Conservation (phyloP, 2,113 vertebrate genomes). For the Corydoras sp. region DNA sequence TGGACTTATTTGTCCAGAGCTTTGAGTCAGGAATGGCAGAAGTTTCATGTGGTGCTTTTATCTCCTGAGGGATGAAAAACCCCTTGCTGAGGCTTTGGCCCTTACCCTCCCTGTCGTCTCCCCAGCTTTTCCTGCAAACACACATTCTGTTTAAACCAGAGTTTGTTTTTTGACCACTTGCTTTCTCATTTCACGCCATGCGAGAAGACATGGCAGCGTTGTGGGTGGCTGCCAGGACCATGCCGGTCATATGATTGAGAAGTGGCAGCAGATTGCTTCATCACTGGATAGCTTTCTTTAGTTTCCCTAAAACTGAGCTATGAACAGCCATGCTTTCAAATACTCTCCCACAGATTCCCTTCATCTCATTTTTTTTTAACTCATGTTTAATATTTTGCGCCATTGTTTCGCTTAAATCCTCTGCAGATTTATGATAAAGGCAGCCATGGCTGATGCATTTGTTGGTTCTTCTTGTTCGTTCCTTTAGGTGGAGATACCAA, state of each 20-base stretch:
- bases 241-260: conserved; percentile 24
- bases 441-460: neutral
- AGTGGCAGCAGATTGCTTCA: conserved; percentile 40
- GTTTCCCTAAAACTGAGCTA: conserved; percentile 34
- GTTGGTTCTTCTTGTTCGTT: conserved; percentile 16
- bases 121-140: conserved; percentile 14
- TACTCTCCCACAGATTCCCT: conserved; percentile 6
- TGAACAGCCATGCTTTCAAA: conserved; percentile 22
- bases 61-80: conserved; percentile 51
- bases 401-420: neutral
- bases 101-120: conserved; percentile 25
- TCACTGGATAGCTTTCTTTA: conserved; percentile 28
- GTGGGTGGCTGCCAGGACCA: conserved; percentile 32
- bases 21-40: conserved; percentile 36
- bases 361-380: neutral
- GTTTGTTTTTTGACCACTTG: conserved; percentile 8
- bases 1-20: conserved; percentile 27
- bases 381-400: neutral
- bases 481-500: conserved; percentile 75
- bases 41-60: conserved; percentile 44
- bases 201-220: neutral
- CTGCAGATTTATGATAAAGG: neutral
- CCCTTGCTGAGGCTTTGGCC: conserved; percentile 31
- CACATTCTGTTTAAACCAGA: neutral
- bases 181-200: conserved; percentile 6